These are phyloP conservation scores for Conops quadrifasciatus DNA, from an alignment of 2,888 invertebrate genomes.

Conservation along the genomic window DNA sequence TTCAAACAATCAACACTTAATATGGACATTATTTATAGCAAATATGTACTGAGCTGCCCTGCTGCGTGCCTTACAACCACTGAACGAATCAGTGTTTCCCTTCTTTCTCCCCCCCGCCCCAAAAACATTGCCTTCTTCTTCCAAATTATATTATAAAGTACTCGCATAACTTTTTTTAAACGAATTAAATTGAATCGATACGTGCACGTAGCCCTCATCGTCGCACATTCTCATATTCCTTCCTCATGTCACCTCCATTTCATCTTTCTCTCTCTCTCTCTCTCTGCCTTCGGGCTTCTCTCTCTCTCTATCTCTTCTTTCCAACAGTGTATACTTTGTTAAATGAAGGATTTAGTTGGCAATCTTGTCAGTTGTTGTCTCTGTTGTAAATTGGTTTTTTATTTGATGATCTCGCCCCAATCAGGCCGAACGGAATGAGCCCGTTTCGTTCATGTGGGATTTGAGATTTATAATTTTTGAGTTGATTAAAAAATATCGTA, in stretches of 20 bases:
- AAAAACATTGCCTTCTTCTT: not conserved
- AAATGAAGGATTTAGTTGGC: slow-evolving; percentile 32
- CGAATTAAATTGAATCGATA: no score
- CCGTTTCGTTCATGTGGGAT: slow-evolving; percentile 7
- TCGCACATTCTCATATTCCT: no score
- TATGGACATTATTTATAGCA: slow-evolving; percentile 50
- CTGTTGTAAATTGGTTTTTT: slow-evolving; percentile 32
- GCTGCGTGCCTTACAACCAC: not conserved
- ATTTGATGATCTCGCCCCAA: slow-evolving; percentile 16
- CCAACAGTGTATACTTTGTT: slow-evolving; percentile 16
- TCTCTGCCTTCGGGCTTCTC: no score
- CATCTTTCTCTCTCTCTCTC: no score
- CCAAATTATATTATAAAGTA: not conserved
- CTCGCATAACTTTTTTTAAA: no score
- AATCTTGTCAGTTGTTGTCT: slow-evolving; percentile 33
- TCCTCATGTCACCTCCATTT: no score
- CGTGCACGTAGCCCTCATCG: no score
- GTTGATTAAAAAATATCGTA: slow-evolving; percentile 2
- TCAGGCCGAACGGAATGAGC: not conserved
- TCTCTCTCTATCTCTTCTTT: no score
- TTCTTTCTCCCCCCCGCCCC: not conserved
- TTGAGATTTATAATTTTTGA: not conserved
- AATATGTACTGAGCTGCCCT: slow-evolving; percentile 3
- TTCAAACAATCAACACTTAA: slow-evolving; percentile 51
- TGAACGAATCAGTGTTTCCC: not conserved